Evolutionary conservation across 37 sponge, comb jelly and placozoan genomes (phyloP).

Genomic region (Aphrocallistes beatrix): DNA sequence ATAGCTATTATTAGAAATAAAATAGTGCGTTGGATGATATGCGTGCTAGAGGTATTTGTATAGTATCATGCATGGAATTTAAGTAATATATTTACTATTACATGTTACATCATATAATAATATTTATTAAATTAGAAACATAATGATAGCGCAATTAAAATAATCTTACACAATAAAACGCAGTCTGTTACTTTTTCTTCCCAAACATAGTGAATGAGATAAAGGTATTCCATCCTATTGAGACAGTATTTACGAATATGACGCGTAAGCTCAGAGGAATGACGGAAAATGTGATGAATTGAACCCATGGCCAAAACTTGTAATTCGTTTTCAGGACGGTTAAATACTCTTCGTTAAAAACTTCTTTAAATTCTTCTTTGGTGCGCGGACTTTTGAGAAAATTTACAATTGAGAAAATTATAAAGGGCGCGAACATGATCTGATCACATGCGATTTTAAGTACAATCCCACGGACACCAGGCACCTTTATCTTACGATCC

Average conservation of each 20-base stretch:
- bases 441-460: conserved; percentile 2
- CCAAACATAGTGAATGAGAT: neutral
- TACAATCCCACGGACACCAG: neutral
- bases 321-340: neutral
- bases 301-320: neutral
- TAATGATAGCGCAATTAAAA: neutral
- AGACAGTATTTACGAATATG: neutral
- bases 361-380: neutral
- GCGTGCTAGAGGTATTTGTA: too few relatives aligned
- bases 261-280: neutral
- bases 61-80: too few relatives aligned
- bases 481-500: neutral
- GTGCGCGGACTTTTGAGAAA: neutral
- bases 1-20: too few relatives aligned
- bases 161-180: neutral
- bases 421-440: neutral
- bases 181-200: neutral
- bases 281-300: neutral
- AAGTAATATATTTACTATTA: too few relatives aligned
- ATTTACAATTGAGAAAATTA: neutral
- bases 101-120: neutral
- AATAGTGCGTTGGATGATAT: too few relatives aligned
- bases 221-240: neutral
- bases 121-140: neutral
- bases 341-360: neutral